A percentile compares a stretch with the other conserved stretches of the same genome.
Evolutionary conservation across 2,113 vertebrate genomes (phyloP).

Genomic region (Fulica atra): DNA sequence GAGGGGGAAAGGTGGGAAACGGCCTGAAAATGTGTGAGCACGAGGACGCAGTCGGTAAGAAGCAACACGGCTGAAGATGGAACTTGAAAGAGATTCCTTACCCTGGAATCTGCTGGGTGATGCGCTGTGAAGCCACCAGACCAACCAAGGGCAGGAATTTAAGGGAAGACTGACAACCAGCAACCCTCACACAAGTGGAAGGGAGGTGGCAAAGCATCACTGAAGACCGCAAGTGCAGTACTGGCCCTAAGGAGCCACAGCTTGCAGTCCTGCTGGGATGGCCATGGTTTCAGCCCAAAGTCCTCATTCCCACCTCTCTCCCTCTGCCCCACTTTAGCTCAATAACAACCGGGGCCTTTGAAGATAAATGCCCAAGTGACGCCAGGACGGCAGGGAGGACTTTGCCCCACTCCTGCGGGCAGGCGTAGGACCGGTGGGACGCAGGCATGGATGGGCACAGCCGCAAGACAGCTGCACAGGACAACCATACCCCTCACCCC

Average conservation of each 20-base stretch:
- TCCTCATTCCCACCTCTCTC: not conserved
- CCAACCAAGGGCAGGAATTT: not conserved
- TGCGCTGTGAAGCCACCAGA: not conserved
- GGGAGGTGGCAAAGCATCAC: not conserved
- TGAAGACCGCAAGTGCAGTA: rapidly evolving
- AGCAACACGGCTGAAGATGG: rapidly evolving
- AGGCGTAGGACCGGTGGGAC: not conserved
- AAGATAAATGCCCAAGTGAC: not conserved
- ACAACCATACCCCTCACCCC: not conserved
- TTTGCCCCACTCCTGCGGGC: not conserved
- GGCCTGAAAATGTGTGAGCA: not conserved
- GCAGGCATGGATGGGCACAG: rapidly evolving
- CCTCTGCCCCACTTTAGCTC: not conserved
- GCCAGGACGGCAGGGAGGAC: not conserved
- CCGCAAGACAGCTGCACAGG: not conserved
- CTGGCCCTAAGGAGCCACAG: not conserved
- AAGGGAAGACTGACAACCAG: not conserved
- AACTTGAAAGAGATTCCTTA: not conserved
- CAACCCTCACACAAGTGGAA: not conserved
- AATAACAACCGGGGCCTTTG: not conserved
- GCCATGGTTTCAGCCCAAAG: not conserved
- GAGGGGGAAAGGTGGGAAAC: not conserved
- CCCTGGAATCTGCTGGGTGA: too few relatives aligned
- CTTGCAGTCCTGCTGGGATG: not conserved
- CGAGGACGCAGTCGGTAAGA: not conserved